Percentiles rank a stretch among this genome's conserved stretches.
phyloP scores from a whole-genome alignment of 2,113 vertebrate species.

The Columbina picui region DNA sequence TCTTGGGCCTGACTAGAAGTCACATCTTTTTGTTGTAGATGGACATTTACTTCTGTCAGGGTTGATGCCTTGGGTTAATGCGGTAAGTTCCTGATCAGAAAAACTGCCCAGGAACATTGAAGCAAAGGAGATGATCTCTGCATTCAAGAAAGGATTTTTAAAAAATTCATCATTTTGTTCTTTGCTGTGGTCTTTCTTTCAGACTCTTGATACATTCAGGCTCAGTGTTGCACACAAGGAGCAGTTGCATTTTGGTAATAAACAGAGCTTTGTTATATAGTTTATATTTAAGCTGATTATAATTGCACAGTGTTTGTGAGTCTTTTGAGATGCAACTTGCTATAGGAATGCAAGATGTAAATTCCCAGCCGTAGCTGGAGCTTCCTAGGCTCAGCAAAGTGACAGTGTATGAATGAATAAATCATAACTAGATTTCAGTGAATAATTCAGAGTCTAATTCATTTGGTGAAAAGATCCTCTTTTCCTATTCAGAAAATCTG shows the following conservation, averaged over 20 bases:
- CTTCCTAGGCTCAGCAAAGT: constrained; percentile 40
- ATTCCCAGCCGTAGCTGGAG: constrained; percentile 7
- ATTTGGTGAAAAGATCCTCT: neutral
- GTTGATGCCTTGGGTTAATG: neutral
- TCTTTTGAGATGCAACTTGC: constrained; percentile 17
- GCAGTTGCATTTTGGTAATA: neutral
- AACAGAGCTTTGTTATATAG: neutral
- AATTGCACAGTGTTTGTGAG: constrained; percentile 13
- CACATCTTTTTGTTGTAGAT: neutral
- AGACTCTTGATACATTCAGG: neutral
- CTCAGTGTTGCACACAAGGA: neutral
- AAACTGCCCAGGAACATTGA: neutral
- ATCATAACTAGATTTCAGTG: constrained; percentile 34
- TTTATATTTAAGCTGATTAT: constrained; percentile 42
- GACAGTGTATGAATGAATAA: constrained; percentile 45
- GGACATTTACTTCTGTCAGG: accelerated
- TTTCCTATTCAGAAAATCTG: neutral
- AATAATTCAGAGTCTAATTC: constrained; percentile 38
- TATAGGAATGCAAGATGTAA: neutral
- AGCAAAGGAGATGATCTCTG: neutral
- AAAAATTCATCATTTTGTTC: neutral
- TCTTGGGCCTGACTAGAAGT: neutral
- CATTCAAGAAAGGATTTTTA: neutral
- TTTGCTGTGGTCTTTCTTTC: neutral
- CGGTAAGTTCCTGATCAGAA: neutral